Evolutionary conservation across 2,888 invertebrate genomes (phyloP), one percentile per base, ranked within the genome.

Genomic region (Glyphotaelius pellucidus): DNA sequence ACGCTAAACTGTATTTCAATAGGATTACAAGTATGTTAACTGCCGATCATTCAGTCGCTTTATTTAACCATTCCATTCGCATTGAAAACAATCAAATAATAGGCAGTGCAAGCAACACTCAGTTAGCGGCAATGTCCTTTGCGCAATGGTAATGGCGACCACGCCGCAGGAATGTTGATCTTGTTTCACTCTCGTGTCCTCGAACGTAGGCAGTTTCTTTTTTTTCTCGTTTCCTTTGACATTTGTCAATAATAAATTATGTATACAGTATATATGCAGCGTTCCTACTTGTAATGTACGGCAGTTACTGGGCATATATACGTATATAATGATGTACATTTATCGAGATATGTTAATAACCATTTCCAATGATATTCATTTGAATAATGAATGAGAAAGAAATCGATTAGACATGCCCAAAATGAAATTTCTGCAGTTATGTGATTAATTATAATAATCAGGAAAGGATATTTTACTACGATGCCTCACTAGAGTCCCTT

Each of bases 91-190:
- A 89, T 89, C 80, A 30, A 81, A 89, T 89, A 19, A 30, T 80
- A 42, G n/a, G 42, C 30, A 79, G 67, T 86, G 86, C 88, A 67
- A 52, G 31, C 15, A 42, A 80, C 89, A n/a, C 80, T 79, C n/a
- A 30, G 81, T 47, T 47, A 31, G 47, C 90, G 80, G 81, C 90
- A 80, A 81, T 47, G 81, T 90, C 81, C 90, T 90, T 90, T 90
- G 90, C 80, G 81, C 42, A 80, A 90, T 52, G 32, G 30, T 86
- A 42, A 30, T 35, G 35, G 79, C 38, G 79, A 42, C 30, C 42
- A 42, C 90, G 7, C 90, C 80, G 9, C 80, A 81, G 81, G 81
- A 90, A 90, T 90, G 90, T 90, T 90, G 90, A 90, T 90, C 90
- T 90, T 81, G 90, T 90, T 90, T 89, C 79, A 89, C 47, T 89